Evolutionary conservation across 2,888 invertebrate species (phyloP).

Genomic region (Ferrisia virgata): DNA sequence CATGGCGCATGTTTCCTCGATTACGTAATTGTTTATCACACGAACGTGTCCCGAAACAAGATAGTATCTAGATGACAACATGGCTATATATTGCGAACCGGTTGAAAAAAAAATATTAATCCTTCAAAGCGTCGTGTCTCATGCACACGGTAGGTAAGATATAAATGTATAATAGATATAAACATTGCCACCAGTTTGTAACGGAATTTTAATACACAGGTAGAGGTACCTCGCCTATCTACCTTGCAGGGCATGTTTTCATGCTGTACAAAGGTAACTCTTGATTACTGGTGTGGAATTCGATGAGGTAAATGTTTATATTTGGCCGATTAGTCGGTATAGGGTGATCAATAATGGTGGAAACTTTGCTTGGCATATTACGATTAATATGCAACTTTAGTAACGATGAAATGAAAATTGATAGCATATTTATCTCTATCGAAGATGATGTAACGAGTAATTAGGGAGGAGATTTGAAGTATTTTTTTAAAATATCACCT

Average conservation of each 20-base stretch:
- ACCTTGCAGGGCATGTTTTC: neutral
- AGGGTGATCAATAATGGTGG: neutral
- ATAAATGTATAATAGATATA: no score
- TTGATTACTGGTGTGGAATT: neutral
- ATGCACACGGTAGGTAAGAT: neutral
- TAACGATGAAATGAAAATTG: no score
- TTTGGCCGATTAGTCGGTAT: neutral
- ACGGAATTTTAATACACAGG: neutral
- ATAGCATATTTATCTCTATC: no score
- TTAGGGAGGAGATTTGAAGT: no score
- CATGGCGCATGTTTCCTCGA: neutral
- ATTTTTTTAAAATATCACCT: no score
- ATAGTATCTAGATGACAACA: constrained; percentile 7
- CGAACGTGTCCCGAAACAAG: neutral
- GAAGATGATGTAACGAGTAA: no score
- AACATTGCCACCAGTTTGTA: neutral
- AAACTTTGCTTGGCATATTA: neutral
- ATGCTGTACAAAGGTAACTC: neutral
- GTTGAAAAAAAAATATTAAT: constrained; percentile 24
- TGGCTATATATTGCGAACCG: constrained; percentile 11
- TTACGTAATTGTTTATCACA: constrained; percentile 27
- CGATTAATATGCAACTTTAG: neutral
- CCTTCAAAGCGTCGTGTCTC: neutral
- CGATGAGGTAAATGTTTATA: neutral
- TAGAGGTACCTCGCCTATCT: no score